phyloP scores from a whole-genome alignment of 2,888 invertebrate species.

The Dryocosmus kuriphilus region DNA sequence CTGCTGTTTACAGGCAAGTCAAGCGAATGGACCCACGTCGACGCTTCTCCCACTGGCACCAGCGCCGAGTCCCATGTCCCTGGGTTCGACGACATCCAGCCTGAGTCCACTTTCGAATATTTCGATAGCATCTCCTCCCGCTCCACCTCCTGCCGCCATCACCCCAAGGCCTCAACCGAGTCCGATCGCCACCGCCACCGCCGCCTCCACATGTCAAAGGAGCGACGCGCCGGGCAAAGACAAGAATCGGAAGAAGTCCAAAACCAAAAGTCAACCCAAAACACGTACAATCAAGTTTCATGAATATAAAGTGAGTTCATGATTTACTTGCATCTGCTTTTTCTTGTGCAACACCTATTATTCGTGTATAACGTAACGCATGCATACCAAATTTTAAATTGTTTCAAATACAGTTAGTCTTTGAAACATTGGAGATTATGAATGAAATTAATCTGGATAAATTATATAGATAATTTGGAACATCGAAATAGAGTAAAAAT shows the following conservation, averaged over 20 bases:
- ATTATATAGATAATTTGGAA: constrained; percentile 11
- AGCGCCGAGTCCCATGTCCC: constrained; percentile 79
- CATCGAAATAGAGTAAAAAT: constrained; percentile 36
- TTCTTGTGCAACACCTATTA: constrained; percentile 1
- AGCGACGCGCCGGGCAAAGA: constrained; percentile 80
- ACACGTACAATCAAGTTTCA: constrained; percentile 96
- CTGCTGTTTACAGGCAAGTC: constrained; percentile 67
- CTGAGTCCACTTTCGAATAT: constrained; percentile 82
- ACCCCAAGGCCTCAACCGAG: constrained; percentile 78
- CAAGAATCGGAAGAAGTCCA: constrained; percentile 89
- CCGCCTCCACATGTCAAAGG: constrained; percentile 81
- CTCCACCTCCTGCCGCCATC: constrained; percentile 79
- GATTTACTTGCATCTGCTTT: constrained; percentile 11
- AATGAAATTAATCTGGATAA: background rate
- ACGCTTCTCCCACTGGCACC: constrained; percentile 79
- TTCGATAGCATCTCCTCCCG: constrained; percentile 83
- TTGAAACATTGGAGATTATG: constrained; percentile 4
- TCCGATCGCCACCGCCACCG: constrained; percentile 74
- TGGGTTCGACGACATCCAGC: constrained; percentile 84
- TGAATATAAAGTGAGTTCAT: constrained; percentile 86
- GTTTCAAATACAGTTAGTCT: background rate
- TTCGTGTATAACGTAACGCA: background rate
- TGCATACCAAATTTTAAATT: background rate
- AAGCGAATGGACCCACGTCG: constrained; percentile 69
- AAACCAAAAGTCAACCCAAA: constrained; percentile 89